Conservation (phyloP, 30 jellyfish, hydroid and myxozoan genomes). For the Rhopilema esculentum region DNA sequence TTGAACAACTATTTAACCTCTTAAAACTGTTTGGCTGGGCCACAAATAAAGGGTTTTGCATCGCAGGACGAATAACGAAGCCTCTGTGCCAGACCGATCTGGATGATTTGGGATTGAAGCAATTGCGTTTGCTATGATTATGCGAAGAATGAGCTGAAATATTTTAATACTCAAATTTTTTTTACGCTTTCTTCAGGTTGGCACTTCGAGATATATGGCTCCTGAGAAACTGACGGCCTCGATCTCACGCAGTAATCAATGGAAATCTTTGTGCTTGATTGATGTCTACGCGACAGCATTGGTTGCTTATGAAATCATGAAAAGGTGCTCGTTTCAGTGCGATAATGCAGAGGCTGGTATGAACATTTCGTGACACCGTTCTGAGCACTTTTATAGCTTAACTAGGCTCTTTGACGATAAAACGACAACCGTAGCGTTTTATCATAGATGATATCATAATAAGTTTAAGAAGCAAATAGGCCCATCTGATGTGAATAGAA, state of each 20-base stretch:
- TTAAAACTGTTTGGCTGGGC: too few relatives aligned
- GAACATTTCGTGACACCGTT: background rate
- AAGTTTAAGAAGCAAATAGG: background rate
- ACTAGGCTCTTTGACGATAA: background rate
- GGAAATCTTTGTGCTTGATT: conserved; percentile 32
- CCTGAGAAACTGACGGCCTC: conserved; percentile 71
- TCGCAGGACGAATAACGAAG: too few relatives aligned
- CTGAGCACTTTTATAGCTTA: background rate
- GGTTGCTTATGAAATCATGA: conserved; percentile 62
- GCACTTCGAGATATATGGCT: conserved; percentile 83
- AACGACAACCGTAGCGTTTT: background rate
- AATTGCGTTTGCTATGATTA: too few relatives aligned
- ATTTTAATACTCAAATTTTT: too few relatives aligned
- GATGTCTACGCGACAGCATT: conserved; percentile 72
- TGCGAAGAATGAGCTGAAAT: too few relatives aligned
- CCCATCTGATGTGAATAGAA: background rate
- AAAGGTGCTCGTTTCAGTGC: conserved; percentile 47
- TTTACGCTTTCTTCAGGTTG: conserved; percentile 35
- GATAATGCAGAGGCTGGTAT: background rate
- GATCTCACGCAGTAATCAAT: conserved; percentile 5
- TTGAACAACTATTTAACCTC: too few relatives aligned
- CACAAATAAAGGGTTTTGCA: too few relatives aligned
- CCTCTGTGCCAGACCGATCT: too few relatives aligned
- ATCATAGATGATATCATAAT: background rate
- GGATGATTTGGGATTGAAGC: too few relatives aligned